Conservation (phyloP, 2,797 vertebrate genomes). For the Salmo trutta region DNA sequence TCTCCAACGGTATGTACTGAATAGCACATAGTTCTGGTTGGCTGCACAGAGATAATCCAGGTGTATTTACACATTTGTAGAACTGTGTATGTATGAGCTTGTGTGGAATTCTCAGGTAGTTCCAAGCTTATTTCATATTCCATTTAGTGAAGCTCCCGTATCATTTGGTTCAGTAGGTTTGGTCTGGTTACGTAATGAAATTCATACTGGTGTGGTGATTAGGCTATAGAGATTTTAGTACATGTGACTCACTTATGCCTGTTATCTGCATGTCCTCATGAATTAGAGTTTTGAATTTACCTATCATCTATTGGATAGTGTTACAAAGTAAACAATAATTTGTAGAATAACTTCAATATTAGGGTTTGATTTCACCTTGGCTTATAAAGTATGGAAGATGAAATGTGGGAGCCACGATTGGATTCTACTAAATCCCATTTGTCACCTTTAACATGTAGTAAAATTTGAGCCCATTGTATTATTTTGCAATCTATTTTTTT, state of each 20-base stretch:
- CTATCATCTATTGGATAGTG: not conserved
- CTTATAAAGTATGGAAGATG: no score
- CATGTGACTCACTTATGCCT: not conserved
- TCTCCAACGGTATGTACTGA: not conserved
- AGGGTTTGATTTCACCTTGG: no score
- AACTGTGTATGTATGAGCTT: not conserved
- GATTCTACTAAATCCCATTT: no score
- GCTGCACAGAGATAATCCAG: not conserved
- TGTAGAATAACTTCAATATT: no score
- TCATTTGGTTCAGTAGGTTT: conserved; percentile 10
- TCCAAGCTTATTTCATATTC: not conserved
- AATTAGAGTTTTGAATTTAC: no score
- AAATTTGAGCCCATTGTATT: no score
- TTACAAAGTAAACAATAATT: not conserved
- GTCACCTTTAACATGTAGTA: no score
- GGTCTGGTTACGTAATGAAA: conserved; percentile 14
- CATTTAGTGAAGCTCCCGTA: not conserved
- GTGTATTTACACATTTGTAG: not conserved
- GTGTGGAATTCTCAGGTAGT: not conserved
- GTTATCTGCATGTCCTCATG: not conserved
- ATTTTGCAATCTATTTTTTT: no score
- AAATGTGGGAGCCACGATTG: no score
- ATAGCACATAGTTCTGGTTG: not conserved
- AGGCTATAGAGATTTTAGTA: not conserved
- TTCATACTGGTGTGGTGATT: not conserved